Evolutionary conservation across 2,888 invertebrate species (phyloP).

Genomic region (Catocala fraxini): DNA sequence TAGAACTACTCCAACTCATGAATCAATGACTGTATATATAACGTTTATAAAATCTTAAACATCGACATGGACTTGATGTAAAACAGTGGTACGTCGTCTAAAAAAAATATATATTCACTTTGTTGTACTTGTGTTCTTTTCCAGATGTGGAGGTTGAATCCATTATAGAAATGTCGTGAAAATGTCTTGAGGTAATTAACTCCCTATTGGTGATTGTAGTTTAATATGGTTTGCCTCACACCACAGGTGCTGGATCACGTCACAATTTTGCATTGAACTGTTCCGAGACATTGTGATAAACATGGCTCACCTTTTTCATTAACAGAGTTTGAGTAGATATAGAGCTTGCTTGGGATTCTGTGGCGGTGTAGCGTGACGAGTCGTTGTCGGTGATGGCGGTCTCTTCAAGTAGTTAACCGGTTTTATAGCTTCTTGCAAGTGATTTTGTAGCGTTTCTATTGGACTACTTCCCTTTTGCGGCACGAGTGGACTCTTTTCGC

Average conservation of each 20-base stretch:
- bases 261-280: slow-evolving; percentile 43
- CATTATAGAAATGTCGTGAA: slow-evolving; percentile 86
- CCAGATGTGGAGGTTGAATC: slow-evolving; percentile 87
- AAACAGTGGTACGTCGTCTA: slow-evolving; percentile 81
- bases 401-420: slow-evolving; percentile 32
- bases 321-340: slow-evolving; percentile 72
- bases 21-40: no score
- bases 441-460: slow-evolving; percentile 44
- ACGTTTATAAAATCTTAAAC: slow-evolving; percentile 31
- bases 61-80: slow-evolving; percentile 84
- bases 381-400: slow-evolving; percentile 73
- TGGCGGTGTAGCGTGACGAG: slow-evolving; percentile 64
- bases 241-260: slow-evolving; percentile 63
- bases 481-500: slow-evolving; percentile 32
- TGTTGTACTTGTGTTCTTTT: slow-evolving; percentile 88
- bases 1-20: background rate
- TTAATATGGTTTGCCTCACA: slow-evolving; percentile 76
- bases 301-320: slow-evolving; percentile 62
- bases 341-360: slow-evolving; percentile 82
- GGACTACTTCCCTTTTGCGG: slow-evolving; percentile 35
- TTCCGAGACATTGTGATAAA: slow-evolving; percentile 40
- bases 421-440: slow-evolving; percentile 52
- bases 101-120: slow-evolving; percentile 81
- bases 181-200: slow-evolving; percentile 88
- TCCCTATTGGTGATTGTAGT: slow-evolving; percentile 86